These are phyloP conservation scores for Caranx ignobilis DNA, from an alignment of 2,113 vertebrate genomes.

Conservation along the genomic window DNA sequence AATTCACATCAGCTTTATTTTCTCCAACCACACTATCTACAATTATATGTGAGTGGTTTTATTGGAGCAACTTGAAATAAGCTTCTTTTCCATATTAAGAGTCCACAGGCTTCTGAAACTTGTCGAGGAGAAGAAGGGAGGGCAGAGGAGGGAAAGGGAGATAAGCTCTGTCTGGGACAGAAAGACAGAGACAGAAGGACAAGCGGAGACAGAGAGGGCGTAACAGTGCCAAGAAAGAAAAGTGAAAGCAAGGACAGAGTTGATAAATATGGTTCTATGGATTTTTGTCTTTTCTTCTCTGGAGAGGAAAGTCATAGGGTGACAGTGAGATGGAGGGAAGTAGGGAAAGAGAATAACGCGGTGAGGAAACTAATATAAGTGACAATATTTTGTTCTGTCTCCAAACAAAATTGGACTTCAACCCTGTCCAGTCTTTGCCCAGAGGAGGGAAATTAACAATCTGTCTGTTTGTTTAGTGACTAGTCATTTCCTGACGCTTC, in stretches of 20 bases:
- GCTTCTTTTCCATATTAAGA: conserved; percentile 23
- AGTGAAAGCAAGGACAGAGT: conserved; percentile 4
- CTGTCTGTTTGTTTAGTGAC: conserved; percentile 66
- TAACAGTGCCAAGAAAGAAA: not conserved
- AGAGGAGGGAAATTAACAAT: conserved; percentile 70
- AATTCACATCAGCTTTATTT: conserved; percentile 14
- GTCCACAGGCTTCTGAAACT: conserved; percentile 13
- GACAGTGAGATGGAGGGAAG: conserved; percentile 16
- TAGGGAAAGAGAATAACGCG: conserved; percentile 20
- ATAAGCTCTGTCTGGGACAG: not conserved
- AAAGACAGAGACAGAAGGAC: conserved; percentile 15
- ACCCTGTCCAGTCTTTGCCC: conserved; percentile 33
- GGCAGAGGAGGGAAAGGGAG: not conserved
- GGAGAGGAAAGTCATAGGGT: conserved; percentile 16
- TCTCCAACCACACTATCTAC: conserved; percentile 31
- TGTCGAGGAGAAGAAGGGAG: conserved; percentile 6
- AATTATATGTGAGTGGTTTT: conserved; percentile 35
- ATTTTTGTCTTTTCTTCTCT: conserved; percentile 30
- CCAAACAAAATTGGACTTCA: conserved; percentile 59
- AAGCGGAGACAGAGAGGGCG: not conserved
- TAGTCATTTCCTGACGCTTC: conserved; percentile 50
- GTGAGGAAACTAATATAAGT: conserved; percentile 52
- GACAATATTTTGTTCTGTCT: conserved; percentile 42
- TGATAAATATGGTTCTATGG: conserved; percentile 42
- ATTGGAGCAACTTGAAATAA: conserved; percentile 43